Evolutionary conservation across 2,888 invertebrate genomes (phyloP).

Genomic region (Spilarctia lutea): DNA sequence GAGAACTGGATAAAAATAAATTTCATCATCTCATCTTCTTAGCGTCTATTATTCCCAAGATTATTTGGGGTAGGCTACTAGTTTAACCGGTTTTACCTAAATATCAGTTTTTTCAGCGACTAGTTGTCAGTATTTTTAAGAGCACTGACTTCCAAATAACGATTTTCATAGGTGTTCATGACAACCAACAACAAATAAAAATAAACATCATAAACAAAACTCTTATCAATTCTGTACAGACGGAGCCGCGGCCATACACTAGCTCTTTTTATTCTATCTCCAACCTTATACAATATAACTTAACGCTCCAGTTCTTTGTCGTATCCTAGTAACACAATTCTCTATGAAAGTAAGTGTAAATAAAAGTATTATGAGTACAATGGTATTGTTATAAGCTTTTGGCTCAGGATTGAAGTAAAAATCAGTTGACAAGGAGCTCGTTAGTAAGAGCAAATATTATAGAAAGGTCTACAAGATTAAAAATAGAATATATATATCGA

Average conservation of each 20-base stretch:
- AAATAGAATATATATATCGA: background rate
- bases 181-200: too few species aligned
- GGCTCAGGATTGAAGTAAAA: background rate
- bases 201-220: background rate
- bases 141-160: too few species aligned
- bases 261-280: background rate
- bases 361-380: background rate
- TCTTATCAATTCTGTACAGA: background rate
- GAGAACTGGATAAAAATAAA: too few species aligned
- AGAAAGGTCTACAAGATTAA: background rate
- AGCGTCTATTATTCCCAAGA: too few species aligned
- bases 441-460: slow-evolving; percentile 6
- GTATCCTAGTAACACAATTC: background rate
- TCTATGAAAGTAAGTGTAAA: background rate
- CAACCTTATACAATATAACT: background rate
- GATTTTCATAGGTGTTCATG: too few species aligned
- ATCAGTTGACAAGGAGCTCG: slow-evolving; percentile 11
- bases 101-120: too few species aligned
- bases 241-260: background rate
- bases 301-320: background rate
- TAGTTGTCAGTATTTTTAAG: too few species aligned
- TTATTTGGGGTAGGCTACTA: too few species aligned
- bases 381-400: background rate
- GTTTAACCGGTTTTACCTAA: too few species aligned
- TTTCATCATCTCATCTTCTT: too few species aligned